Evolutionary conservation across 2,113 vertebrate genomes (phyloP).

Genomic region (Tretioscincus oriximinensis): DNA sequence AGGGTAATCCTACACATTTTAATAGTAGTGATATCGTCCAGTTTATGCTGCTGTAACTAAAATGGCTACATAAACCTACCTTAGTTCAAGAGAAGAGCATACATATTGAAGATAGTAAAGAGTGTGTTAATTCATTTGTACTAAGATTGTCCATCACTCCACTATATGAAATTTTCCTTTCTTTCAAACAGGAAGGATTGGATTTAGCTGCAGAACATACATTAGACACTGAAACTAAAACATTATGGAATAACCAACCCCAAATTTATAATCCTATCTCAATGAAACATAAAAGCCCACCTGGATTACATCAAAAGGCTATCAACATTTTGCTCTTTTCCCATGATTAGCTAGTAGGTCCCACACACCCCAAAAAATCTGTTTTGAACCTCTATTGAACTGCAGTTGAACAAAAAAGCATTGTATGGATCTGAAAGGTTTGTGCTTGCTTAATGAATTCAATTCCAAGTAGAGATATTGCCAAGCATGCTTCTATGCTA

Average conservation of each 20-base stretch:
- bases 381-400: no score
- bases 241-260: neutral
- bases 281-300: neutral
- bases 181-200: neutral
- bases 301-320: neutral
- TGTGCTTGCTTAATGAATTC: neutral
- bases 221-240: neutral
- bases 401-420: no score
- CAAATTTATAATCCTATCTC: neutral
- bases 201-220: neutral
- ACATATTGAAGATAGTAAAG: neutral
- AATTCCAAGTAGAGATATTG: neutral
- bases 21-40: neutral
- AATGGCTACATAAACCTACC: neutral
- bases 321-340: neutral
- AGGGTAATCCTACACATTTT: constrained; percentile 34
- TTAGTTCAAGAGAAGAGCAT: neutral
- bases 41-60: neutral
- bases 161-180: neutral
- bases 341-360: neutral
- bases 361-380: no score
- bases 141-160: neutral
- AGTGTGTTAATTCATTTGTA: neutral
- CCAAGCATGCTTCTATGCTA: neutral
- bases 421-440: neutral